phyloP scores from a whole-genome alignment of 2,797 vertebrate species.

The Leucoraja ocellata region DNA sequence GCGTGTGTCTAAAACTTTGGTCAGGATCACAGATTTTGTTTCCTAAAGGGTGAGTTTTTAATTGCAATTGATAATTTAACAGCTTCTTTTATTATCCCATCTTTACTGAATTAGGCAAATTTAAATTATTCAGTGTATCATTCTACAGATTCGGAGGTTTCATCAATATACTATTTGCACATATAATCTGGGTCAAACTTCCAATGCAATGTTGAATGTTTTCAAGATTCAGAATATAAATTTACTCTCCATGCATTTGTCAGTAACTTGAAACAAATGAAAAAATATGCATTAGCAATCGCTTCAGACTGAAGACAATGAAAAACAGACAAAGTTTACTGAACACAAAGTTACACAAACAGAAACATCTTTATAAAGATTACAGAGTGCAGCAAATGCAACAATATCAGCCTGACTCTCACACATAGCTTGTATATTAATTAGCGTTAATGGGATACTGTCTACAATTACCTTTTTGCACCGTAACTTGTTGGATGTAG shows the following conservation, averaged over 20 bases:
- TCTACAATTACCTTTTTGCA: constrained; percentile 59
- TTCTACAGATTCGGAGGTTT: neutral
- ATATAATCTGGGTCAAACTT: neutral
- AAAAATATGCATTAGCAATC: neutral
- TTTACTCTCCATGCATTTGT: neutral
- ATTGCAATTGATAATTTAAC: too few species aligned
- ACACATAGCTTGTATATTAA: neutral
- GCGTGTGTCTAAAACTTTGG: too few species aligned
- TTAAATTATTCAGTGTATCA: neutral
- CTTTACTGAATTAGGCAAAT: too few species aligned
- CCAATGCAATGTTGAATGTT: neutral
- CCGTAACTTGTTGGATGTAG: constrained; percentile 63
- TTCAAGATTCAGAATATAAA: neutral
- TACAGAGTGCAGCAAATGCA: neutral
- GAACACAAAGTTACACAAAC: neutral
- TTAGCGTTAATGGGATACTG: neutral
- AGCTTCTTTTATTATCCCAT: too few species aligned
- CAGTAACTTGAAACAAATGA: neutral
- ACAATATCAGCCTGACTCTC: neutral
- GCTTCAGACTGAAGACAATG: neutral
- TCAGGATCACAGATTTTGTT: too few species aligned
- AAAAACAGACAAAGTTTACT: neutral
- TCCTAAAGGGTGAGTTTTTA: too few species aligned
- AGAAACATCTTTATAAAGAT: neutral
- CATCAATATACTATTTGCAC: neutral